Evolutionary conservation across 1,140 invertebrate genomes (phyloP).

Genomic region (Brachionus angularis): DNA sequence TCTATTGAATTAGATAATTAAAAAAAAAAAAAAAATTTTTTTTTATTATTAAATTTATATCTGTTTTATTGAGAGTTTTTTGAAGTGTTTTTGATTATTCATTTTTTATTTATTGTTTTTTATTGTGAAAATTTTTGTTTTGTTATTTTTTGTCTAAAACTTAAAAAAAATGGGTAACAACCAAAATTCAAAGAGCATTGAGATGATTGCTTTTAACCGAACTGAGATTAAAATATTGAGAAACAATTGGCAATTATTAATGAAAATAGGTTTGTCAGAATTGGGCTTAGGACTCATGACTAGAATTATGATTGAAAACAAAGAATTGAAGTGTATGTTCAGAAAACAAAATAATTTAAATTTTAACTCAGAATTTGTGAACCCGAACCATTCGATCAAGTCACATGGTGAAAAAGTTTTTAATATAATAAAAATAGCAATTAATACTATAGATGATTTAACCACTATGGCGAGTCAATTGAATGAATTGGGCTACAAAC

Average conservation of each 20-base stretch:
- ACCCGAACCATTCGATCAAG: constrained; percentile 24
- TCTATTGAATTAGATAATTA: no score
- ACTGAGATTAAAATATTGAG: constrained; percentile 14
- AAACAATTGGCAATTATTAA: background rate
- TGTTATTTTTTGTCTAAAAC: background rate
- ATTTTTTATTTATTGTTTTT: no score
- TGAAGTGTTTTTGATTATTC: background rate
- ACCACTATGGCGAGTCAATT: background rate
- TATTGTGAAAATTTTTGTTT: background rate
- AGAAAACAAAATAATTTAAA: constrained; percentile 7
- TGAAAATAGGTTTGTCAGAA: constrained; percentile 10
- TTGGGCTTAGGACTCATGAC: constrained; percentile 31
- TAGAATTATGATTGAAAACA: constrained; percentile 30
- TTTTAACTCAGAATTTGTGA: background rate
- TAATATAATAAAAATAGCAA: constrained; percentile 19
- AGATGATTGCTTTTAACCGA: constrained; percentile 20
- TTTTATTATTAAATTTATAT: no score
- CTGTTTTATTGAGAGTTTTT: background rate
- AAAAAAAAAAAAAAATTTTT: no score
- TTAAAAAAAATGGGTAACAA: constrained; percentile 20
- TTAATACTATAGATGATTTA: constrained; percentile 20
- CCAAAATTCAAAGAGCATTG: background rate
- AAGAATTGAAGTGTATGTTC: constrained; percentile 41
- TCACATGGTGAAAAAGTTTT: constrained; percentile 30
- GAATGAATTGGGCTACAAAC: constrained; percentile 16